A percentile compares a stretch with the other conserved stretches of the same genome.
These are phyloP conservation scores for Aurelia sp. DNA, from an alignment of 30 jellyfish, hydroid and myxozoan genomes.

Conservation along the genomic window DNA sequence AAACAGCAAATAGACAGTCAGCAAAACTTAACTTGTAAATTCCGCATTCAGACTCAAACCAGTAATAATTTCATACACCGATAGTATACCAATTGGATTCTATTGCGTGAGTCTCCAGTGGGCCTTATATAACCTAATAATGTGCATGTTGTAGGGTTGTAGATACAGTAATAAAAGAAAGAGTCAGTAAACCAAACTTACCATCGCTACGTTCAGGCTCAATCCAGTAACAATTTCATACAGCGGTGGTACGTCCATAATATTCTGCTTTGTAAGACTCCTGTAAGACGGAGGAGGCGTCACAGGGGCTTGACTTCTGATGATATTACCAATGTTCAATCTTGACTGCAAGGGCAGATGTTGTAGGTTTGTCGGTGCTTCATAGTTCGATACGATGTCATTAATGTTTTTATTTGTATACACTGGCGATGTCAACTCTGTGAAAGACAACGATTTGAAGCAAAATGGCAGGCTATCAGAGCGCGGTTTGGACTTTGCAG, in stretches of 20 bases:
- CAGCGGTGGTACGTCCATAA: constrained; percentile 55
- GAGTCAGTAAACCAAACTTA: background rate
- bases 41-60: constrained; percentile 20
- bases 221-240: constrained; percentile 60
- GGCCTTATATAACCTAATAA: background rate
- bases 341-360: too few relatives aligned
- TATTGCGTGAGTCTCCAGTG: constrained; percentile 41
- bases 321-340: background rate
- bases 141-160: too few relatives aligned
- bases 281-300: constrained; percentile 76
- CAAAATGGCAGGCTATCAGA: background rate
- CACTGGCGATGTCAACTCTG: background rate
- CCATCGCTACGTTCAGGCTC: constrained; percentile 39
- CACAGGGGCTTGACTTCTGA: background rate
- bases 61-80: constrained; percentile 45
- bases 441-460: background rate
- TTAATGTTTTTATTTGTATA: background rate
- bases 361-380: background rate
- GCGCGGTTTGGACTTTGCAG: background rate
- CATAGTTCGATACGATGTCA: background rate
- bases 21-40: too few relatives aligned
- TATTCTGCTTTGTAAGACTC: constrained; percentile 36
- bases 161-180: background rate
- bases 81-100: constrained; percentile 29
- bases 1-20: too few relatives aligned